Evolutionary conservation across 2,797 vertebrate genomes (phyloP), one percentile per base, ranked within the genome.

Genomic region (Sandelia bainsii): DNA sequence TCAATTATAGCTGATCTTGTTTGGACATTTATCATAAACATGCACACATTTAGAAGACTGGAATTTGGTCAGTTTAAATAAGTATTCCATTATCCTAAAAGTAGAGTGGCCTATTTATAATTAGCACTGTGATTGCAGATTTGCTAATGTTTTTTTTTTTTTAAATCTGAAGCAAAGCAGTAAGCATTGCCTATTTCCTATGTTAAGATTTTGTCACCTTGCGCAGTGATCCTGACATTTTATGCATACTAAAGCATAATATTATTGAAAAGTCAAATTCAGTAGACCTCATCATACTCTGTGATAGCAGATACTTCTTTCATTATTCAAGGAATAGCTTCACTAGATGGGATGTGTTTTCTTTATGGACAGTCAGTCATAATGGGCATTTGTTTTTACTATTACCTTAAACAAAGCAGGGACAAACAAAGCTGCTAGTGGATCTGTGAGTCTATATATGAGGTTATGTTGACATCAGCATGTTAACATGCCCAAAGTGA

Each of bases 11-110:
- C 62, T 42, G 29, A 52, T 69, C 42, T 62, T 27, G 45, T 81
- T 79, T 77, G 54, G 54, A 81, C 50, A 29, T 79, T 82, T 40
- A 40, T 72, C 23, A 72, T 77, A 73, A 80, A 82, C 73, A 82
- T 20, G 40, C 27, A 40, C 27, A 37, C 42, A 66, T 77, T 75
- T 39, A 39, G 64, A 52, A 6, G 60, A 48, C 51, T 49, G 25
- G 19, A 37, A 22, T 62, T 60, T 48, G 48, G 27, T 71, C n/a
- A 5, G 20, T 72, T 64, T 59, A 19, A 73, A 79, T 37, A 52
- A 20, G n/a, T 32, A 16, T 57, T 74, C 58, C 23, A 63, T 79
- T 80, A 70, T 61, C 54, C 69, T 40, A 64, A 39, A 42, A 61
- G 42, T 13, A 69, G 42, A 78, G 14, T 1, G 34, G 59, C 39